phyloP scores from a whole-genome alignment of 1,140 invertebrate genomes.

The Thaumetopoea pityocampa region DNA sequence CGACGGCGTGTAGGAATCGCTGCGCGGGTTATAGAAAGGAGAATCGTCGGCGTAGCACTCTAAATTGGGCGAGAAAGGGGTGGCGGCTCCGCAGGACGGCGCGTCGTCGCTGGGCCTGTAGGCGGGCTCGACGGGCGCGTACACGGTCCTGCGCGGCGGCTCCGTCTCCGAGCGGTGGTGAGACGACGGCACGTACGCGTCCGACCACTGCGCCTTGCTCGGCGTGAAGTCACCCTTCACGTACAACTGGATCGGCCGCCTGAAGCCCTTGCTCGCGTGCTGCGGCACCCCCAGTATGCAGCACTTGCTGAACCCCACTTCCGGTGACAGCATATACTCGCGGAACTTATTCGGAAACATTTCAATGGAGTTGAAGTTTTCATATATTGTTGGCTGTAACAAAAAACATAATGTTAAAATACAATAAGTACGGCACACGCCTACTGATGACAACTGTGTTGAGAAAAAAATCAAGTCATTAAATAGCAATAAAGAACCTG shows the following conservation, averaged over 20 bases:
- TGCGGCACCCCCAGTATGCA: constrained; percentile 89
- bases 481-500: no score
- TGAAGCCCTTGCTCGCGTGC: constrained; percentile 92
- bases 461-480: no score
- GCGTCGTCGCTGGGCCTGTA: constrained; percentile 74
- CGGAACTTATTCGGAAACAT: constrained; percentile 93
- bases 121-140: constrained; percentile 77
- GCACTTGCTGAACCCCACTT: constrained; percentile 93
- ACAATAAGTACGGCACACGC: no score
- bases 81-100: constrained; percentile 65
- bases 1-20: constrained; percentile 70
- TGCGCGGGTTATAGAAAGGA: constrained; percentile 73
- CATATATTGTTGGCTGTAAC: constrained; percentile 89
- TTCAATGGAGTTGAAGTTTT: constrained; percentile 90
- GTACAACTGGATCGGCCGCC: constrained; percentile 90
- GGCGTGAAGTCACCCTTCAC: constrained; percentile 82
- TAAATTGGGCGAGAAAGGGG: constrained; percentile 66
- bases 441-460: no score
- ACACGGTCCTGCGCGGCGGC: constrained; percentile 75
- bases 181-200: constrained; percentile 67
- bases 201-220: constrained; percentile 70
- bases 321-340: constrained; percentile 91
- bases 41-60: constrained; percentile 65
- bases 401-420: constrained; percentile 24
- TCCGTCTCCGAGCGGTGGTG: constrained; percentile 61